phyloP scores from a whole-genome alignment of 2,888 invertebrate genomes.

The Nephrocerus scutellatus region DNA sequence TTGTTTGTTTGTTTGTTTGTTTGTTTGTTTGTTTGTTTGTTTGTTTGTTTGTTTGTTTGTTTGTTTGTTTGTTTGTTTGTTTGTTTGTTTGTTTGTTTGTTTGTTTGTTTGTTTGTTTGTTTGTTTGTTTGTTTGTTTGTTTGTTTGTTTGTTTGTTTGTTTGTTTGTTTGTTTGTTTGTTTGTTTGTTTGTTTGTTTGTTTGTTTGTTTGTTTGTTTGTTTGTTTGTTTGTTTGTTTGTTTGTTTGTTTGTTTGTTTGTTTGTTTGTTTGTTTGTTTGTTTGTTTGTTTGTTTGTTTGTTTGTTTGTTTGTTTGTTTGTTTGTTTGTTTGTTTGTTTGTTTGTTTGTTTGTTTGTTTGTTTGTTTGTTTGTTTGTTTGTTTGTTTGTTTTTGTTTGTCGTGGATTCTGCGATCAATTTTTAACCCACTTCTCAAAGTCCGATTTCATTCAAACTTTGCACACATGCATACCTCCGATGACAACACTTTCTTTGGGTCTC shows the following conservation, averaged over 20 bases:
- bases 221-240: no score
- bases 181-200: constrained; percentile 7
- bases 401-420: no score
- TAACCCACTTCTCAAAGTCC: no score
- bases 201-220: no score
- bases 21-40: neutral
- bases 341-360: constrained; percentile 7
- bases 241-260: no score
- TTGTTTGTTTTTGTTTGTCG: constrained; percentile 27
- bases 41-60: neutral
- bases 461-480: no score
- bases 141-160: no score
- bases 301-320: constrained; percentile 5
- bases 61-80: neutral
- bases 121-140: no score
- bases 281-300: constrained; percentile 1
- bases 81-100: neutral
- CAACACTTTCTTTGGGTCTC: no score
- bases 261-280: no score
- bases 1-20: neutral
- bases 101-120: neutral
- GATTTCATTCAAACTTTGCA: no score
- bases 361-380: constrained; percentile 12
- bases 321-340: constrained; percentile 6
- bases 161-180: constrained; percentile 1